Conservation (phyloP, 2,888 invertebrate genomes). For the Sarcophaga carnaria region DNA sequence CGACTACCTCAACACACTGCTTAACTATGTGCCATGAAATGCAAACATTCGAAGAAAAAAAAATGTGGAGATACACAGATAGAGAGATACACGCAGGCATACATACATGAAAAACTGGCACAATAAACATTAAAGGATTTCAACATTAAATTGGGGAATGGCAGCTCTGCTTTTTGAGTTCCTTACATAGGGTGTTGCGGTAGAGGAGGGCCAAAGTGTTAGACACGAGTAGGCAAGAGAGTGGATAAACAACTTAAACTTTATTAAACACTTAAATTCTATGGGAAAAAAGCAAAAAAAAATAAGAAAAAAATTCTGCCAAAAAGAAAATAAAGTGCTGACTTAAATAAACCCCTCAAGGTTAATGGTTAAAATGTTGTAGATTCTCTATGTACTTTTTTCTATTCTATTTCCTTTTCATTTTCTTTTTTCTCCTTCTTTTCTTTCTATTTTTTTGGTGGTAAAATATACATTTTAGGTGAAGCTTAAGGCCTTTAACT, state of each 20-base stretch:
- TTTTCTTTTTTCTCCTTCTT: neutral
- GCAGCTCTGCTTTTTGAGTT: neutral
- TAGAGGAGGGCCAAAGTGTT: neutral
- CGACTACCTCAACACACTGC: neutral
- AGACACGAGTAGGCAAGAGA: neutral
- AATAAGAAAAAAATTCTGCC: too few relatives aligned
- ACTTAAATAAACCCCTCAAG: constrained; percentile 69
- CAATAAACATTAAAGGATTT: constrained; percentile 39
- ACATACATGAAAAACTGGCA: constrained; percentile 18
- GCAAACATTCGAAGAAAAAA: neutral
- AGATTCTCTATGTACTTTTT: neutral
- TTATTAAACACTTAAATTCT: constrained; percentile 41
- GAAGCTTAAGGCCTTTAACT: constrained; percentile 35
- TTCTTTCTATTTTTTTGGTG: neutral
- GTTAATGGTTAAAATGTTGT: constrained; percentile 69
- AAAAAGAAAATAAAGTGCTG: constrained; percentile 51
- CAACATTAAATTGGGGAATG: neutral
- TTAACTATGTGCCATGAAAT: neutral
- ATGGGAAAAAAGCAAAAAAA: neutral
- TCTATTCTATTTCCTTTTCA: neutral
- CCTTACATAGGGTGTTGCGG: neutral
- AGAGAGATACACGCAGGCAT: neutral
- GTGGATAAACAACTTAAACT: constrained; percentile 44
- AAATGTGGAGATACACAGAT: neutral
- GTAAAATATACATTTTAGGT: constrained; percentile 18